Evolutionary conservation across 1,140 invertebrate genomes (phyloP).

Genomic region (Dendroctonus valens): DNA sequence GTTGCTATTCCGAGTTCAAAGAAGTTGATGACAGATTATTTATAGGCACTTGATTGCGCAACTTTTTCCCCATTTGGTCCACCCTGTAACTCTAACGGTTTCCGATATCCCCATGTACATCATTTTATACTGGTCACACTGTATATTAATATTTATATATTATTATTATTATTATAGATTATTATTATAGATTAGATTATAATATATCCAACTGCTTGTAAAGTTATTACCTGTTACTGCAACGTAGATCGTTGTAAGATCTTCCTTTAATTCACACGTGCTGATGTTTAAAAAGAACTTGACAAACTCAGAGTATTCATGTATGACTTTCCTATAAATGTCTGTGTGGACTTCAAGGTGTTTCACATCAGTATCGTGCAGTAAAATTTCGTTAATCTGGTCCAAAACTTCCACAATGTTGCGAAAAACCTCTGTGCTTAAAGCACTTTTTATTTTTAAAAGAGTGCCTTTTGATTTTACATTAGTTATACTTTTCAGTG

Average conservation of each 20-base stretch:
- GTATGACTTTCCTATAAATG: slow-evolving; percentile 36
- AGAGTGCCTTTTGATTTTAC: neutral
- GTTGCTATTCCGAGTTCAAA: too few relatives aligned
- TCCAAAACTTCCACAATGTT: slow-evolving; percentile 20
- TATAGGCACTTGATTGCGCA: too few relatives aligned
- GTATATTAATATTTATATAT: too few relatives aligned
- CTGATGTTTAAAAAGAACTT: slow-evolving; percentile 42
- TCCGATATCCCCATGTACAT: too few relatives aligned
- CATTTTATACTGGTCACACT: too few relatives aligned
- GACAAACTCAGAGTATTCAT: slow-evolving; percentile 42
- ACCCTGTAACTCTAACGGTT: too few relatives aligned
- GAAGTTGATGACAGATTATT: too few relatives aligned
- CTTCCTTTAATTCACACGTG: slow-evolving; percentile 34
- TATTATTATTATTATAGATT: too few relatives aligned
- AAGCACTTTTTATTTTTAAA: slow-evolving; percentile 8
- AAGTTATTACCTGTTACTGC: slow-evolving; percentile 16
- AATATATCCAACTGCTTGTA: too few relatives aligned
- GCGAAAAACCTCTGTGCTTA: slow-evolving; percentile 1
- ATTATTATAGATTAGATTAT: too few relatives aligned
- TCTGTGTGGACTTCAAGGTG: slow-evolving; percentile 28
- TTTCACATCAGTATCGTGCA: slow-evolving; percentile 9
- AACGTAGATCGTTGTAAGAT: slow-evolving; percentile 37
- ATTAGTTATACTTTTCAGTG: too few relatives aligned
- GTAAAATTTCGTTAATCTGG: slow-evolving; percentile 14
- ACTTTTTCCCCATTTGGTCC: too few relatives aligned